Evolutionary conservation across 2,888 invertebrate genomes (phyloP).

Genomic region (Metellina segmentata): DNA sequence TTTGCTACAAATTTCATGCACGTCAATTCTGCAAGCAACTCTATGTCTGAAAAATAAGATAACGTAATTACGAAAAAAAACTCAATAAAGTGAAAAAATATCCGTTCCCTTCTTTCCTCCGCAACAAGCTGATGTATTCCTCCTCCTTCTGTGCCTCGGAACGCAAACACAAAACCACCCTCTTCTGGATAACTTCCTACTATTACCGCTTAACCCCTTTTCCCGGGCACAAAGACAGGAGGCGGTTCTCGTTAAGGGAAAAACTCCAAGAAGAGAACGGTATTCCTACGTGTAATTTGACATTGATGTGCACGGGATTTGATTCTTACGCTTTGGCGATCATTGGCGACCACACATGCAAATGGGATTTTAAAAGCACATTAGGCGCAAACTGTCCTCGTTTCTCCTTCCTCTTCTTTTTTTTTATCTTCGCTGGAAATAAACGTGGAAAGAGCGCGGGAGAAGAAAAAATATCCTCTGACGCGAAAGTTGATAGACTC

Average conservation of each 20-base stretch:
- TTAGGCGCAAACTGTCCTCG: constrained; percentile 2
- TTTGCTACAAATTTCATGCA: too few relatives aligned
- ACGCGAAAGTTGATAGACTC: background rate
- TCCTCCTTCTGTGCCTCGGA: background rate
- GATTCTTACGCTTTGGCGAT: constrained; percentile 65
- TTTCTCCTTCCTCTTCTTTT: background rate
- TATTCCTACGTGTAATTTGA: constrained; percentile 41
- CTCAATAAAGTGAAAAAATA: too few relatives aligned
- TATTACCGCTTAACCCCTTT: background rate
- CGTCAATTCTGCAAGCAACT: too few relatives aligned
- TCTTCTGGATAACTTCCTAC: background rate
- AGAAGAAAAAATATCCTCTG: background rate
- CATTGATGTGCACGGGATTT: constrained; percentile 62
- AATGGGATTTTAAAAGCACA: constrained; percentile 70
- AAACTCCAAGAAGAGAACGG: background rate
- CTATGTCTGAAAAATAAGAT: too few relatives aligned
- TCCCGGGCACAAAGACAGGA: background rate
- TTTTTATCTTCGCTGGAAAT: background rate
- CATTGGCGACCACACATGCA: constrained; percentile 51
- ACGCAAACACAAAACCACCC: background rate
- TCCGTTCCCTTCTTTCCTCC: background rate
- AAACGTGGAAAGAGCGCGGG: background rate
- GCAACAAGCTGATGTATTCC: background rate
- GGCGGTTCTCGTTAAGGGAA: background rate
- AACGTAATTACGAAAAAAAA: too few relatives aligned